phyloP scores from a whole-genome alignment of 92 coral and sea anemone genomes.

The Phenganax subtilis region DNA sequence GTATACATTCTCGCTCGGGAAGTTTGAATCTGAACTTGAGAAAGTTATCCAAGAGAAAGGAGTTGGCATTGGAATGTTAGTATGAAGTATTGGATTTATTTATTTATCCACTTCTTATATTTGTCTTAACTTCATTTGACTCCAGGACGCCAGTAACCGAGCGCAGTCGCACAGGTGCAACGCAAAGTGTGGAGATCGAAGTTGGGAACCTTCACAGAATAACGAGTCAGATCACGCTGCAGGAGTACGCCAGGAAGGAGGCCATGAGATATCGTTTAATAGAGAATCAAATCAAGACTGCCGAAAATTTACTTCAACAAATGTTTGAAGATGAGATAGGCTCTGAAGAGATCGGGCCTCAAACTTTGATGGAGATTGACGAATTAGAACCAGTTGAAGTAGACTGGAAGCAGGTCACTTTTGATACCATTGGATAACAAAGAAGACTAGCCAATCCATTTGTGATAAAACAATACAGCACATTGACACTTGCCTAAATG shows the following conservation, averaged over 20 bases:
- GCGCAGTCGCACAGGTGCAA: slow-evolving; percentile 60
- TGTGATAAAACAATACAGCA: neutral
- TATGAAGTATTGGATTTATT: neutral
- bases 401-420: slow-evolving; percentile 56
- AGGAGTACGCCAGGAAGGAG: slow-evolving; percentile 60
- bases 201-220: neutral
- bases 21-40: slow-evolving; percentile 71
- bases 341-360: slow-evolving; percentile 82
- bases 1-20: slow-evolving; percentile 82
- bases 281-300: slow-evolving; percentile 82
- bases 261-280: slow-evolving; percentile 80
- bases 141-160: slow-evolving; percentile 76
- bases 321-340: slow-evolving; percentile 91
- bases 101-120: neutral
- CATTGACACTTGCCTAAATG: neutral
- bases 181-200: slow-evolving; percentile 47
- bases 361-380: slow-evolving; percentile 67
- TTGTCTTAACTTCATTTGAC: neutral
- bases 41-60: slow-evolving; percentile 85
- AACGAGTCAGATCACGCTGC: slow-evolving; percentile 38
- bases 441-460: neutral
- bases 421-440: slow-evolving; percentile 56
- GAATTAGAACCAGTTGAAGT: slow-evolving; percentile 69
- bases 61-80: slow-evolving; percentile 91
- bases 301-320: slow-evolving; percentile 80